Evolutionary conservation across 2,113 vertebrate genomes (phyloP).

Genomic region (Albula glossodonta): DNA sequence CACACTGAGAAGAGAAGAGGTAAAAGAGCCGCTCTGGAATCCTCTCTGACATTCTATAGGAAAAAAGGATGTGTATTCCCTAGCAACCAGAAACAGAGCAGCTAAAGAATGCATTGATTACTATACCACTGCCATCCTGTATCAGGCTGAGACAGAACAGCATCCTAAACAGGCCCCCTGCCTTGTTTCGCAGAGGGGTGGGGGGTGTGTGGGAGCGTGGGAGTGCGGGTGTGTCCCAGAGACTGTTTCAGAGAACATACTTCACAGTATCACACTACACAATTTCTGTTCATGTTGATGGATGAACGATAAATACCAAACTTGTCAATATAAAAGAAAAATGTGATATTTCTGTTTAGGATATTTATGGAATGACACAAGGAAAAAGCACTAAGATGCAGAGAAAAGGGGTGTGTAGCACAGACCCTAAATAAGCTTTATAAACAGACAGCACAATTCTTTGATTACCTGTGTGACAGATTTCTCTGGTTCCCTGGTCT

Average conservation of each 20-base stretch:
- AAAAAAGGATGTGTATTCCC: constrained; percentile 68
- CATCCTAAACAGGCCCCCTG: constrained; percentile 27
- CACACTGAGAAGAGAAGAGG: constrained; percentile 45
- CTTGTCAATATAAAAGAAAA: constrained; percentile 27
- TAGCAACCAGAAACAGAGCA: constrained; percentile 62
- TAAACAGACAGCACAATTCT: neutral
- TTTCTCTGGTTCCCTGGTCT: constrained; percentile 72
- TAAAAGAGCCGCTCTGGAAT: constrained; percentile 54
- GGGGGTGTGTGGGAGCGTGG: constrained; percentile 36
- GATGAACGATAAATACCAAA: constrained; percentile 50
- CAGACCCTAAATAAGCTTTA: neutral
- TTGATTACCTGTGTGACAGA: constrained; percentile 78
- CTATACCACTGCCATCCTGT: constrained; percentile 57
- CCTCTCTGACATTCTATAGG: constrained; percentile 64
- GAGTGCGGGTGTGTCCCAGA: constrained; percentile 53
- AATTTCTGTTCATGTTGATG: constrained; percentile 54
- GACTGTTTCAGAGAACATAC: constrained; percentile 59
- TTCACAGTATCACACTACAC: constrained; percentile 60
- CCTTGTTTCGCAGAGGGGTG: constrained; percentile 23
- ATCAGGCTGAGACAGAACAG: constrained; percentile 54
- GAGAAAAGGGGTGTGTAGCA: constrained; percentile 11
- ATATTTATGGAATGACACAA: too few relatives aligned
- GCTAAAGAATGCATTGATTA: constrained; percentile 69
- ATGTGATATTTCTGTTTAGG: constrained; percentile 29
- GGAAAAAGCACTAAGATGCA: neutral